Evolutionary conservation across 2,888 invertebrate genomes (phyloP).

Genomic region (Aspidiotus rigidus): DNA sequence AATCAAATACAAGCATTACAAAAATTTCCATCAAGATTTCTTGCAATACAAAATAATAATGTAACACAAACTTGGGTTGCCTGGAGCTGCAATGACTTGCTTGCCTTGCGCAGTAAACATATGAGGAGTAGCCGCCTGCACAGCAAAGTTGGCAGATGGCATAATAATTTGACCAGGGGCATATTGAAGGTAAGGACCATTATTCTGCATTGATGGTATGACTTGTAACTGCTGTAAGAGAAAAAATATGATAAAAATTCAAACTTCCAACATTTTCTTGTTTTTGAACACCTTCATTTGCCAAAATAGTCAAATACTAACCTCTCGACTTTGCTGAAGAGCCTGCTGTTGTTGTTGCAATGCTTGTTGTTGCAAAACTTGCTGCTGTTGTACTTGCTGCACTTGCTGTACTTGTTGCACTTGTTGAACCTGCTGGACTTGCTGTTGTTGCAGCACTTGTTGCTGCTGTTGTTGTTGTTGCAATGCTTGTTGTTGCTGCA

Average conservation of each 20-base stretch:
- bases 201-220: constrained; percentile 71
- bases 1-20: no score
- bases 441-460: not conserved
- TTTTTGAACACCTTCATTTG: no score
- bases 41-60: no score
- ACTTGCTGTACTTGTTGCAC: not conserved
- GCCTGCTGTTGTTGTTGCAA: not conserved
- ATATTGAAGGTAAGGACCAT: constrained; percentile 50
- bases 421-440: not conserved
- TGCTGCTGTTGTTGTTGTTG: constrained; percentile 10
- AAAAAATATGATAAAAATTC: not conserved
- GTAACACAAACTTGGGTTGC: constrained; percentile 44
- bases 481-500: constrained; percentile 65
- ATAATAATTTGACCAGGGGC: constrained; percentile 56
- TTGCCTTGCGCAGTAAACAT: constrained; percentile 65
- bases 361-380: not conserved
- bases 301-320: no score
- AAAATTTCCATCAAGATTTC: no score
- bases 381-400: constrained; percentile 1
- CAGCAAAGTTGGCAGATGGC: constrained; percentile 62
- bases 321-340: no score
- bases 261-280: no score
- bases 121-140: constrained; percentile 67
- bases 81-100: constrained; percentile 41
- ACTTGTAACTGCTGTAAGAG: constrained; percentile 55